Evolutionary conservation across 2,888 invertebrate genomes (phyloP), one percentile per base, ranked within the genome.

Genomic region (Archaeoteleia sp.): DNA sequence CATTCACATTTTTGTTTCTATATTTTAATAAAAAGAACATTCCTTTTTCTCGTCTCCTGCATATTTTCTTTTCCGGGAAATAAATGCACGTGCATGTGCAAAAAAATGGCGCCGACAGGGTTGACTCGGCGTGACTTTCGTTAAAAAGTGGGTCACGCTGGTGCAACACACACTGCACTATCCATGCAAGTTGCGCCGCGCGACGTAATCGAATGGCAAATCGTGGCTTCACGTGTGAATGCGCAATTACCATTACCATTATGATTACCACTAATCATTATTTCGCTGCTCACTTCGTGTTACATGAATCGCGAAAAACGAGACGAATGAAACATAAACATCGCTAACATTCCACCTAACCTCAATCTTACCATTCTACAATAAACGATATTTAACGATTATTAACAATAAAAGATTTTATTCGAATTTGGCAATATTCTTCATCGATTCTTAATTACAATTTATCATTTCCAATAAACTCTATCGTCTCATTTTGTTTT

Each of bases 121-220:
- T 61, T 53, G 61, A 61, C 61, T 43, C 60, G 13, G 53, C 53
- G 39, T 53, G 61, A 45, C 40, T 61, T 53, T 46, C 61, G 39
- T 45, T 46, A 5, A 20, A 61, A 61, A 61, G 45, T 53, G 46
- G 61, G 61, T 61, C 61, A 61, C 49, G 15, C 53, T 25, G 46
- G 54, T 48, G 45, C 54, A 43, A 54, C 55, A 53, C 12, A 20
- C 48, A 48, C 54, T 42, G 53, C 45, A 34, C 63, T 42, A 55
- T 49, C 55, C 63, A 34, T 14, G 42, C 55, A 42, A 48, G 42
- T 49, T 43, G 39, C 14, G 35, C 30, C 30, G 2, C 32, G 9
- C 34, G 34, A 39, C 40, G 20, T 27, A 62, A 48, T 48, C 54
- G 17, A 4, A 20, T 34, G 9, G 12, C 29, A 29, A 43, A 37